phyloP scores from a whole-genome alignment of 2,888 invertebrate species.

The Hypena proboscidalis region DNA sequence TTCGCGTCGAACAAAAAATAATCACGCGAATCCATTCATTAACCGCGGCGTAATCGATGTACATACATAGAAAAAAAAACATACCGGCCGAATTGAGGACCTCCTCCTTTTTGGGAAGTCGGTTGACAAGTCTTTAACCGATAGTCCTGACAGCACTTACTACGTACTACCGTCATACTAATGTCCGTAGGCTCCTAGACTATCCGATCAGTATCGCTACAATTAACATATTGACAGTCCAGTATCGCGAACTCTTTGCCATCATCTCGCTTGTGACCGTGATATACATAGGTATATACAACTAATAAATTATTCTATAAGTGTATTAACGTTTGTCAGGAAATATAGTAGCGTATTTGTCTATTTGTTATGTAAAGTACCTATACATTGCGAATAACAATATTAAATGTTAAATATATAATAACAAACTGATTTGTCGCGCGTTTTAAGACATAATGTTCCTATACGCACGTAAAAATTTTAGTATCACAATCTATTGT shows the following conservation, averaged over 20 bases:
- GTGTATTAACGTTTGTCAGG: slow-evolving; percentile 41
- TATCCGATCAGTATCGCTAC: slow-evolving; percentile 21
- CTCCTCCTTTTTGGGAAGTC: no score
- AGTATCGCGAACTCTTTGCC: slow-evolving; percentile 45
- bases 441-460: background rate
- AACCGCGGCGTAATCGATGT: no score
- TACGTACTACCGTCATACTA: no score
- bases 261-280: slow-evolving; percentile 44
- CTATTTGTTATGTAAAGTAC: slow-evolving; percentile 14
- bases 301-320: slow-evolving; percentile 50
- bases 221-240: slow-evolving; percentile 34
- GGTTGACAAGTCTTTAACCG: no score
- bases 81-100: no score
- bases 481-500: background rate
- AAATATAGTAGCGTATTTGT: slow-evolving; percentile 23
- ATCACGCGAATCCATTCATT: no score
- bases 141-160: no score
- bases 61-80: no score
- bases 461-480: background rate
- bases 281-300: slow-evolving; percentile 25
- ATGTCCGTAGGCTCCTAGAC: slow-evolving; percentile 22
- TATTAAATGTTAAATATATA: background rate
- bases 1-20: no score
- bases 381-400: background rate
- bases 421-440: slow-evolving; percentile 3